phyloP scores from a whole-genome alignment of 2,888 invertebrate species.

The Thera obeliscata region DNA sequence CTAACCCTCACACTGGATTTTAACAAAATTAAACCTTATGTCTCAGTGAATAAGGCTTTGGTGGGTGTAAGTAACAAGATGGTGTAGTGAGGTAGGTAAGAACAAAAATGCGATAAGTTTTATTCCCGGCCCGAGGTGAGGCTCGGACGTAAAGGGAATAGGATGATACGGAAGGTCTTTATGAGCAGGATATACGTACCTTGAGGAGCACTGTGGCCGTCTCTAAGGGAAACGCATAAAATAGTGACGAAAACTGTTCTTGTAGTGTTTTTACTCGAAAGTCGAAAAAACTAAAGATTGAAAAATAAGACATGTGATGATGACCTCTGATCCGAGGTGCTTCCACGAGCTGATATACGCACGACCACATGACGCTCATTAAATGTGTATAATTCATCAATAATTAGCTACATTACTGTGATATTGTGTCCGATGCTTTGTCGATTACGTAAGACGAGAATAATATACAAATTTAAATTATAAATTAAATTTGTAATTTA shows the following conservation, averaged over 20 bases:
- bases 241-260: conserved; percentile 16
- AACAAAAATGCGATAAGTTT: conserved; percentile 69
- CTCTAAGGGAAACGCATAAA: conserved; percentile 28
- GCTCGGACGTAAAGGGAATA: conserved; percentile 48
- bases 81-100: conserved; percentile 54
- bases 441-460: neutral
- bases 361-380: conserved; percentile 25
- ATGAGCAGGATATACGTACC: conserved; percentile 46
- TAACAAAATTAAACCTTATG: conserved; percentile 37
- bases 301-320: neutral
- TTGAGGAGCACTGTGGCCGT: conserved; percentile 19
- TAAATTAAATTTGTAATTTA: too few relatives aligned
- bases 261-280: neutral
- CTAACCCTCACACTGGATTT: conserved; percentile 24
- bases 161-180: conserved; percentile 40
- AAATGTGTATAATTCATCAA: conserved; percentile 12
- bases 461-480: neutral
- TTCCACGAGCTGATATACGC: conserved; percentile 30
- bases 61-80: conserved; percentile 22
- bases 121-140: conserved; percentile 64
- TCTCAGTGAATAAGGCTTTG: conserved; percentile 11
- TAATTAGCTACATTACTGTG: neutral
- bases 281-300: neutral
- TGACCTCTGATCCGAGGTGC: conserved; percentile 20
- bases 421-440: neutral